Conservation (phyloP, 92 coral and sea anemone genomes). For the Actinernus sp. region DNA sequence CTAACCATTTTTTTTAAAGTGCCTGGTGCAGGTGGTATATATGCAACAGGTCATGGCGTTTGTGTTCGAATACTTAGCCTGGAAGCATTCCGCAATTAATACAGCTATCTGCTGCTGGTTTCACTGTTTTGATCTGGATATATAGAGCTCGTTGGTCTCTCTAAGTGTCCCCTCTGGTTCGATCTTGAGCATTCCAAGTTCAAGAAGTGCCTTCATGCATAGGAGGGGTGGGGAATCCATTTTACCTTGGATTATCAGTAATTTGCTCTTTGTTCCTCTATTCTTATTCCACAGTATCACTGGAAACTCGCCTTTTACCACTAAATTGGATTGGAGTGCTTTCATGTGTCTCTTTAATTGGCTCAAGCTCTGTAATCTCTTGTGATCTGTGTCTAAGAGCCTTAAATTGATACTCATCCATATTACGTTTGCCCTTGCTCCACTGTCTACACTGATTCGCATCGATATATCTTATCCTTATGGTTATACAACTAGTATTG, state of each 20-base stretch:
- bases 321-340: slow-evolving; percentile 45
- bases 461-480: too few species aligned
- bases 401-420: slow-evolving; percentile 69
- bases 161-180: slow-evolving; percentile 53
- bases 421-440: slow-evolving; percentile 61
- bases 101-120: too few species aligned
- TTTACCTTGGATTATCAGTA: slow-evolving; percentile 18
- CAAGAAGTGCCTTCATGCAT: slow-evolving; percentile 11
- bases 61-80: too few species aligned
- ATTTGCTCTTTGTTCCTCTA: too few species aligned
- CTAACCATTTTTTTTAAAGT: too few species aligned
- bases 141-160: slow-evolving; percentile 49
- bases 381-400: slow-evolving; percentile 61
- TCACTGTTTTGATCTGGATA: slow-evolving; percentile 47
- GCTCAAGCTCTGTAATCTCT: slow-evolving; percentile 25
- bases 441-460: too few species aligned
- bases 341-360: slow-evolving; percentile 22
- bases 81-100: too few species aligned
- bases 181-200: too few species aligned
- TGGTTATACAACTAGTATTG: too few species aligned
- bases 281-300: slow-evolving; percentile 28
- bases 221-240: slow-evolving; percentile 54
- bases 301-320: slow-evolving; percentile 57
- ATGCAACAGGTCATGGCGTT: too few species aligned
- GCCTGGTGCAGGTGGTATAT: too few species aligned